These are phyloP conservation scores for Diadegma fenestrale DNA, from an alignment of 2,888 invertebrate genomes.

Conservation along the genomic window DNA sequence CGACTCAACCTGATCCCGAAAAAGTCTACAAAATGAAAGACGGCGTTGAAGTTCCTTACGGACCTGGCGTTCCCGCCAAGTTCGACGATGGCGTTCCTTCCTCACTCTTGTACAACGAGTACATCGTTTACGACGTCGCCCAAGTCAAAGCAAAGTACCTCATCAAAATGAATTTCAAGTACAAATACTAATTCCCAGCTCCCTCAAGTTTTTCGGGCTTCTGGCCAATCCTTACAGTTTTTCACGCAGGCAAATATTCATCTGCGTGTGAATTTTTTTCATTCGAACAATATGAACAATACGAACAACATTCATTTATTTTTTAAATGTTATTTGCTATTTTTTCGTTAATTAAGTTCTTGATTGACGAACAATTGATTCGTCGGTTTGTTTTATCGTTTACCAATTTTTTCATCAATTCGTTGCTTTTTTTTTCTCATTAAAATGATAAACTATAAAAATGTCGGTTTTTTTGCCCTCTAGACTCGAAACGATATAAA, in stretches of 20 bases:
- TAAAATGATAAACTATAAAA: neutral
- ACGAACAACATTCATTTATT: neutral
- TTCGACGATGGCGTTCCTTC: constrained; percentile 84
- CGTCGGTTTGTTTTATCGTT: neutral
- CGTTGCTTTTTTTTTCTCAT: neutral
- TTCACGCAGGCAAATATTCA: neutral
- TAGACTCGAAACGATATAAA: neutral
- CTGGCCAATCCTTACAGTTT: constrained; percentile 17
- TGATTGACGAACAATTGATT: neutral
- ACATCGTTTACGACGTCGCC: constrained; percentile 97
- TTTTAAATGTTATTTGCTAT: neutral
- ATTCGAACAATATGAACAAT: neutral
- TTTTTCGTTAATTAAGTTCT: neutral
- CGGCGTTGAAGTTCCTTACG: constrained; percentile 93
- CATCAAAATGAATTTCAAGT: constrained; percentile 94
- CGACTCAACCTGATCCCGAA: constrained; percentile 93
- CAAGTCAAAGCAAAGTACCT: constrained; percentile 97
- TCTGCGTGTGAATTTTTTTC: neutral
- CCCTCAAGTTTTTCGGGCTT: neutral
- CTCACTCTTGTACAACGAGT: constrained; percentile 95
- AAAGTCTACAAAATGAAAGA: constrained; percentile 86
- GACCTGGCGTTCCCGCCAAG: constrained; percentile 86
- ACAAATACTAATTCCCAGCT: constrained; percentile 86
- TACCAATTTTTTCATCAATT: neutral
- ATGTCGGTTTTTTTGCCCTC: neutral